phyloP scores from a whole-genome alignment of 2,797 vertebrate genomes.

The Lates japonicus region DNA sequence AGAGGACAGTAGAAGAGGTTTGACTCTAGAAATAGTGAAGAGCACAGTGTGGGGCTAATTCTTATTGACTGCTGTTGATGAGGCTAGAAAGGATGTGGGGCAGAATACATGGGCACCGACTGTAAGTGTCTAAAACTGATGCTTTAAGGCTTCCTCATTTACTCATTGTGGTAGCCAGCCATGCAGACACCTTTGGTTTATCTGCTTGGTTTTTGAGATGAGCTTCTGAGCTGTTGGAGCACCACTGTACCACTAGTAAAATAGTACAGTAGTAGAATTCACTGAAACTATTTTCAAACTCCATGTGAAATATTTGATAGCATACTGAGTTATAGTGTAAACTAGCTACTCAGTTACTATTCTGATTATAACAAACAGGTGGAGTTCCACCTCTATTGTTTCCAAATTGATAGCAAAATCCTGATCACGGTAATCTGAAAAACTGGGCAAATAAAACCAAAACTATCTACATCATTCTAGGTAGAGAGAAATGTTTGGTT shows the following conservation, averaged over 20 bases:
- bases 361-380: too few species aligned
- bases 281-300: background rate
- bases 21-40: constrained; percentile 54
- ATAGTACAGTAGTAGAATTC: background rate
- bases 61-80: constrained; percentile 55
- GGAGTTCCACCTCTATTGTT: background rate
- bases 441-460: background rate
- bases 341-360: background rate
- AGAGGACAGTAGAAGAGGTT: constrained; percentile 49
- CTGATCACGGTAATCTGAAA: background rate
- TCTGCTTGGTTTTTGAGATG: background rate
- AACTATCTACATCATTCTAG: background rate
- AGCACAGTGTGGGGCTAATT: constrained; percentile 47
- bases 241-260: too few species aligned
- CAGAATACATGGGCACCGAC: constrained; percentile 15
- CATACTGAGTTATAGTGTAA: background rate
- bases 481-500: background rate
- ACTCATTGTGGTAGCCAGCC: background rate
- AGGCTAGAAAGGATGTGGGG: constrained; percentile 28
- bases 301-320: background rate
- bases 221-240: background rate
- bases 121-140: constrained; percentile 9
- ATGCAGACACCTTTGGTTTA: background rate
- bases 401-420: too few species aligned
- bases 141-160: background rate